Evolutionary conservation across 2,888 invertebrate species (phyloP).

Genomic region (Ashinkailepas kermadecensis): DNA sequence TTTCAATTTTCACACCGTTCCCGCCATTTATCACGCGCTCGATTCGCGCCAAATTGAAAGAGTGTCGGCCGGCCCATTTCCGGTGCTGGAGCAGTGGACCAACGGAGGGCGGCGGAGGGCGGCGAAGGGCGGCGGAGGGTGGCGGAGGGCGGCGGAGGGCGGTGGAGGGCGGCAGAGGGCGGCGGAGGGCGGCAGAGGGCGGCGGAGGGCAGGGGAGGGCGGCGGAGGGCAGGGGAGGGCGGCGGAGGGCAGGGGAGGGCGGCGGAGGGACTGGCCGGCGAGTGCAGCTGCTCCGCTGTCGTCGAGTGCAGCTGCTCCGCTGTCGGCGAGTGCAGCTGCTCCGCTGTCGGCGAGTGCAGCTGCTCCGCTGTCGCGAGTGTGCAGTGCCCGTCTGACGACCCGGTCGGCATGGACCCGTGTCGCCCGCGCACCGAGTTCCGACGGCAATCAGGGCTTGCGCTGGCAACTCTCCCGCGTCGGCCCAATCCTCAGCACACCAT

Average conservation of each 20-base stretch:
- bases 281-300: too few species aligned
- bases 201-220: slow-evolving; percentile 44
- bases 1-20: slow-evolving; percentile 22
- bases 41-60: slow-evolving; percentile 39
- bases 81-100: slow-evolving; percentile 49
- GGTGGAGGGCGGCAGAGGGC: neutral
- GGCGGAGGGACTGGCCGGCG: neutral
- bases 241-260: slow-evolving; percentile 33
- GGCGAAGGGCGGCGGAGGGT: slow-evolving; percentile 43
- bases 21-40: slow-evolving; percentile 20
- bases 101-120: slow-evolving; percentile 50
- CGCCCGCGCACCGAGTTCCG: too few species aligned
- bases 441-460: too few species aligned
- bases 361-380: too few species aligned
- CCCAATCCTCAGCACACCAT: too few species aligned
- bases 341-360: too few species aligned
- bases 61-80: slow-evolving; percentile 51
- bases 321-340: too few species aligned
- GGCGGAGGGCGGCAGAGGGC: too few species aligned
- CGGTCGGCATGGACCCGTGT: too few species aligned
- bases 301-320: too few species aligned
- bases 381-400: too few species aligned
- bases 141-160: neutral
- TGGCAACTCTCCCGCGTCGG: too few species aligned
- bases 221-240: slow-evolving; percentile 48